Base-by-base conservation (phyloP, 2,113 vertebrate species). In the Ictalurus furcatus region DNA sequence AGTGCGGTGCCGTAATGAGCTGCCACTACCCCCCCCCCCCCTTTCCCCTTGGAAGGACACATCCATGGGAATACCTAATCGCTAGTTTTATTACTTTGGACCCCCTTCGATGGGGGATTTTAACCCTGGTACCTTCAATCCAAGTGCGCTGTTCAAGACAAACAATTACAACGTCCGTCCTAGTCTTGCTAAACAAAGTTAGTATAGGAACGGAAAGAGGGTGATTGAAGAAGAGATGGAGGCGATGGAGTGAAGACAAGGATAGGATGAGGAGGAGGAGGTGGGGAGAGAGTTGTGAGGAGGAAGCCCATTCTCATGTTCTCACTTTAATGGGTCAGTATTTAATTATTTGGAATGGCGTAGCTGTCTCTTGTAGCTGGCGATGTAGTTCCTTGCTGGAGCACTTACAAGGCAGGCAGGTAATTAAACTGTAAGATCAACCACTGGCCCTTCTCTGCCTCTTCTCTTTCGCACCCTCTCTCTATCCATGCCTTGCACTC, bases 1-100 rank as follows among this genome's bases (percentile, higher is more conserved):
- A 98, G 96, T 96, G 97, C 95, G 96, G 96, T 96, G 95, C 96
- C 96, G 97, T 99, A 99, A 99, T 99, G 98, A 98, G 97, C 97
- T 98, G 98, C 97, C 97, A 98, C 96, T 96, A 97, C 96, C 97
- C 96, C 97, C 97, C 96, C 97, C 69, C 95, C 95, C 95, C 95
- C 59, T 84, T 88, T 89, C 90, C 92, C 92, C 90, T 90, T 86
- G 93, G 96, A 98, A 94, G 94, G 95, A 94, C 95, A 95, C 86
- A 89, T 94, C 92, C 92, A 92, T 92, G 92, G 92, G 91, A 94
- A 96, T 96, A 95, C 94, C 94, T 95, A 94, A 95, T 94, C 94
- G 94, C 93, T 94, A 94, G 94, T 95, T 95, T 95, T 95, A 95
- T 94, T 95, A 96, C 93, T 87, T 92, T 95, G 95, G 95, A 95